Percentiles rank a stretch among this genome's conserved stretches.
These are phyloP conservation scores for Okapia johnstoni DNA, from an alignment of 2,113 vertebrate genomes.

Conservation along the genomic window DNA sequence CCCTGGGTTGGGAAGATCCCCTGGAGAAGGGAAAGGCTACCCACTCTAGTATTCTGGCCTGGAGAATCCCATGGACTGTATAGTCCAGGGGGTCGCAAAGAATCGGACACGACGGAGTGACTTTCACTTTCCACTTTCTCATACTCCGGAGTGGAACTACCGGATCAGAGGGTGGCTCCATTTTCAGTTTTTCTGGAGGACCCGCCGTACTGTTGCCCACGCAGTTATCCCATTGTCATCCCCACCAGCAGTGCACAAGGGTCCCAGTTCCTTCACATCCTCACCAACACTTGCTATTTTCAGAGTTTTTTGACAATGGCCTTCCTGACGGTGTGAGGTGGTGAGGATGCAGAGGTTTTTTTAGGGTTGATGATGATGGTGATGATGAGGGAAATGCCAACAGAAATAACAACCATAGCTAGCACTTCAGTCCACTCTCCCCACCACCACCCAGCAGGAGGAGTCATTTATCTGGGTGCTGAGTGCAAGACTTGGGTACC, in stretches of 20 bases:
- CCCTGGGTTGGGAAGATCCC: background rate
- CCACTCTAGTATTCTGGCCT: background rate
- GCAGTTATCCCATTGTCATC: fast-evolving
- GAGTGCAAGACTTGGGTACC: background rate
- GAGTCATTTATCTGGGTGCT: background rate
- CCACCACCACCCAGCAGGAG: background rate
- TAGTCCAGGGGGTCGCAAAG: background rate
- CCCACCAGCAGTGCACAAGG: background rate
- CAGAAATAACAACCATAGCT: too few relatives aligned
- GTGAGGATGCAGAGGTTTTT: background rate
- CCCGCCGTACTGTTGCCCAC: fast-evolving
- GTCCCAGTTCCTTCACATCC: background rate
- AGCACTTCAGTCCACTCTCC: background rate
- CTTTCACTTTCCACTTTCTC: background rate
- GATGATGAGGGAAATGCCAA: background rate
- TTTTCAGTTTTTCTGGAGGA: background rate
- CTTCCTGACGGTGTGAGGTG: fast-evolving
- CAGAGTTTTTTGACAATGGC: background rate
- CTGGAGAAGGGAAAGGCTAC: background rate
- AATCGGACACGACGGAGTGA: background rate
- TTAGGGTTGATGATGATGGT: background rate
- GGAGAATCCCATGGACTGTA: background rate
- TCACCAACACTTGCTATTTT: background rate
- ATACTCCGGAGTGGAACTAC: background rate
- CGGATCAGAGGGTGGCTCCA: fast-evolving